These are phyloP conservation scores for Hecatera dysodea DNA, from an alignment of 2,888 invertebrate genomes.

Conservation along the genomic window DNA sequence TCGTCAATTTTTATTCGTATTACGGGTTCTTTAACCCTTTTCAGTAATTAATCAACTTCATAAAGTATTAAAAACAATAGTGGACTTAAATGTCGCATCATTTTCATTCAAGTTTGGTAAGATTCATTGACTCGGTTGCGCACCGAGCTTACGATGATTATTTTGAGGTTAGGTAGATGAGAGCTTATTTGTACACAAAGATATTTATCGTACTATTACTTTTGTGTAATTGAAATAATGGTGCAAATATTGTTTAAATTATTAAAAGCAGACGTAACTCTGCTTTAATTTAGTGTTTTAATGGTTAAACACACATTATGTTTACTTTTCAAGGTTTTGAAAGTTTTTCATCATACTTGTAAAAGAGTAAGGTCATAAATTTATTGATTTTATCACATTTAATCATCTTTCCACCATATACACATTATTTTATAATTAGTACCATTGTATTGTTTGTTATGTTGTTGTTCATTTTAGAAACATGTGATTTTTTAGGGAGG, in stretches of 20 bases:
- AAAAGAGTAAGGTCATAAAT: neutral
- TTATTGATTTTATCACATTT: neutral
- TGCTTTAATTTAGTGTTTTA: neutral
- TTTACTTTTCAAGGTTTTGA: conserved; percentile 46
- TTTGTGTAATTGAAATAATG: neutral
- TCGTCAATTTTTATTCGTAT: neutral
- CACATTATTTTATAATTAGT: neutral
- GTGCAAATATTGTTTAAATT: neutral
- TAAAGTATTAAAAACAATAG: conserved; percentile 1
- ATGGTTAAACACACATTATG: neutral
- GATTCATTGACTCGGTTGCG: conserved; percentile 5
- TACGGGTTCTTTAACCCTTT: neutral
- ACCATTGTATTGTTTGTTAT: neutral
- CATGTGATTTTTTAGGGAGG: conserved; percentile 78
- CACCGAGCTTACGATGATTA: conserved; percentile 56
- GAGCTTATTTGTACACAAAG: conserved; percentile 56
- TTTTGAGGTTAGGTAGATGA: conserved; percentile 64
- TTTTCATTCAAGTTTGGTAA: conserved; percentile 52
- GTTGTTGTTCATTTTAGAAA: conserved; percentile 3
- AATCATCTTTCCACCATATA: neutral
- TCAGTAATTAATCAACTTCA: neutral
- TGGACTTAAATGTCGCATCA: conserved; percentile 34
- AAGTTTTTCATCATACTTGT: conserved; percentile 16
- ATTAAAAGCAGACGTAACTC: neutral
- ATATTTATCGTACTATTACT: neutral